phyloP scores from a whole-genome alignment of 2,888 invertebrate genomes.

The Eristalis intricaria region DNA sequence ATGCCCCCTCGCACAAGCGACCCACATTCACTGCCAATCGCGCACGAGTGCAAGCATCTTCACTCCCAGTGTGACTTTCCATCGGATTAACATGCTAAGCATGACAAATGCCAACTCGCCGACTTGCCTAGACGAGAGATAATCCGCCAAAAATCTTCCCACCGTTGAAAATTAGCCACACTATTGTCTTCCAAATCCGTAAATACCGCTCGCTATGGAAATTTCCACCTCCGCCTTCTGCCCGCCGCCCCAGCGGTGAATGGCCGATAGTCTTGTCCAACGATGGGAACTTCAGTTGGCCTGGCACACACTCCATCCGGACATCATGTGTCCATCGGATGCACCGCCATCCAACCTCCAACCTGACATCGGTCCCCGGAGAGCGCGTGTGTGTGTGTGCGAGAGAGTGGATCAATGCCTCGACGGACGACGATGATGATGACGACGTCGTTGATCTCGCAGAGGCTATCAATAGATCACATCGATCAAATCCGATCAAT shows the following conservation, averaged over 20 bases:
- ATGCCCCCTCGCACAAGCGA: background rate
- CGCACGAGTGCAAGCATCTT: slow-evolving; percentile 2
- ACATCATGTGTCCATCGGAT: slow-evolving; percentile 60
- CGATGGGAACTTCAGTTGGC: slow-evolving; percentile 60
- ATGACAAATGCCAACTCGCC: slow-evolving; percentile 21
- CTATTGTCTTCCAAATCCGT: slow-evolving; percentile 62
- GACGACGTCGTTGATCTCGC: slow-evolving; percentile 54
- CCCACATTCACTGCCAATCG: slow-evolving; percentile 15
- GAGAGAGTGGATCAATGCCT: background rate
- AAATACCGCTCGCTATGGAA: slow-evolving; percentile 52
- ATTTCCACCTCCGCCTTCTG: slow-evolving; percentile 11
- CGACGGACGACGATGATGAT: slow-evolving; percentile 42
- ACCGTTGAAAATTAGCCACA: slow-evolving; percentile 61
- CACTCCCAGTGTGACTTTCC: slow-evolving; percentile 2
- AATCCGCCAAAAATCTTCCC: slow-evolving; percentile 56
- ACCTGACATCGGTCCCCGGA: background rate
- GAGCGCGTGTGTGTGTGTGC: slow-evolving; percentile 30
- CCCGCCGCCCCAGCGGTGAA: slow-evolving; percentile 8
- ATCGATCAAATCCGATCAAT: slow-evolving; percentile 70
- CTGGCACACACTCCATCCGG: slow-evolving; percentile 49
- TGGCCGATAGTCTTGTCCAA: slow-evolving; percentile 22
- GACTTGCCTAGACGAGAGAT: slow-evolving; percentile 1
- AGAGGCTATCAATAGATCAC: slow-evolving; percentile 72
- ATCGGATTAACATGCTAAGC: slow-evolving; percentile 22
- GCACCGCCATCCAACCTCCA: slow-evolving; percentile 43